Conservation (phyloP, 2,888 invertebrate genomes). For the Acleris sparsana region DNA sequence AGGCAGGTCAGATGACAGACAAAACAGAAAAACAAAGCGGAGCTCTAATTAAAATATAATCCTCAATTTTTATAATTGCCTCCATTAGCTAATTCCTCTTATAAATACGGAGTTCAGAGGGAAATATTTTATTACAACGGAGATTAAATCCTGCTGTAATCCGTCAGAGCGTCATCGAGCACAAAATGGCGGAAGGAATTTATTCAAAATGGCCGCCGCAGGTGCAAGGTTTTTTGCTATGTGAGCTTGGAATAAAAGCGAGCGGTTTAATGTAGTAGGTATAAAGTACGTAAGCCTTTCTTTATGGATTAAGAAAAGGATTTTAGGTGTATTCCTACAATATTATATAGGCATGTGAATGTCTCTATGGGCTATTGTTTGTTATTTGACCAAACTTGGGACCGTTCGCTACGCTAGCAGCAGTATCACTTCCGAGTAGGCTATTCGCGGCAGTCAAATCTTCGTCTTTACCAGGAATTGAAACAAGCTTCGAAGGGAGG, state of each 20-base stretch:
- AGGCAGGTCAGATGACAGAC: slow-evolving; percentile 31
- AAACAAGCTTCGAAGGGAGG: too few species aligned
- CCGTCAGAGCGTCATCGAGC: slow-evolving; percentile 67
- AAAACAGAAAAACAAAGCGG: slow-evolving; percentile 56
- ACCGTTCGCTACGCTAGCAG: too few species aligned
- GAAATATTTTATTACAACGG: slow-evolving; percentile 73
- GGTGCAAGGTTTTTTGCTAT: slow-evolving; percentile 55
- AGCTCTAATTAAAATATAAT: slow-evolving; percentile 72
- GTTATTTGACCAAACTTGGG: too few species aligned
- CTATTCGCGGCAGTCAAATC: too few species aligned
- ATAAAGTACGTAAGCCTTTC: background rate
- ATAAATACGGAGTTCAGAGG: slow-evolving; percentile 65
- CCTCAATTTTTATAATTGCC: slow-evolving; percentile 73
- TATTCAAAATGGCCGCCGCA: slow-evolving; percentile 63
- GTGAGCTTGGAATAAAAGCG: slow-evolving; percentile 41
- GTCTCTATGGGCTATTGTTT: too few species aligned
- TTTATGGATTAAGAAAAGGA: too few species aligned
- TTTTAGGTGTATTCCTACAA: too few species aligned
- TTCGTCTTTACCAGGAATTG: too few species aligned
- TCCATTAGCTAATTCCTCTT: slow-evolving; percentile 71
- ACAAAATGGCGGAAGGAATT: slow-evolving; percentile 58
- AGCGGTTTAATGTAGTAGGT: slow-evolving; percentile 41
- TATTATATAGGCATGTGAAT: too few species aligned
- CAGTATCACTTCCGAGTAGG: too few species aligned
- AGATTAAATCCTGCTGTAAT: slow-evolving; percentile 67